Base-by-base conservation (phyloP, 1,140 invertebrate species). In the Drosophila baimaii region DNA sequence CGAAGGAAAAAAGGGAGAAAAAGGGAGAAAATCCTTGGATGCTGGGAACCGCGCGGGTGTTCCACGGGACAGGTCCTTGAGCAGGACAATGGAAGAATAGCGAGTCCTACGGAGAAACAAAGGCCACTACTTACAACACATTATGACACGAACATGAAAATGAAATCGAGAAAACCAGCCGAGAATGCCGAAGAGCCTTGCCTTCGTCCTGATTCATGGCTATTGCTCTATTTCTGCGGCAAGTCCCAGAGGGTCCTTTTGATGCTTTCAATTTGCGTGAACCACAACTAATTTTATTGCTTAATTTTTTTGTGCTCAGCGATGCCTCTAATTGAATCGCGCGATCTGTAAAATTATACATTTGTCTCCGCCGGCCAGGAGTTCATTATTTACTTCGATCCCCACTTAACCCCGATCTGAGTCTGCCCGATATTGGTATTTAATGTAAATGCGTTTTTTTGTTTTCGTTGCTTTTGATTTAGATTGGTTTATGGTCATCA, bases 231-330 rank as follows among this genome's bases (percentile, higher is more conserved):
- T 90, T 90, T 90, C 43, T 71, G 66, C 77, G 79, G 71, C 35
- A 29, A 65, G 68, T 85, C 78, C 64, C 62, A 71, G 47, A 39
- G 41, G 57, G 55, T 80, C 68, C 79, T 79, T 86, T 86, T 88
- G 84, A 86, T 79, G 82, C 74, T 64, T 91, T 83, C 49, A 91
- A 81, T 83, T 79, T 74, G 73, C 85, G 81, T 91, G 90, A 91
- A 91, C 90, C 90, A 84, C 66, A 90, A 76, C 90, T 35, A 91
- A 91, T 91, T 91, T 91, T 91, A 91, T 91, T 91, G 90, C 90
- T 91, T 66, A 91, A 91, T 91, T 91, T 91, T 90, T 88, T 88
- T 77, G 69, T 79, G 55, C 62, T 43, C 72, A 51, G 62, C 69
- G 47, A 78, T 62, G 74, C 37, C 33, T 80, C 62, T 84, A 89